A percentile compares a stretch with the other conserved stretches of the same genome.
These are phyloP conservation scores for Calliscelio sp. DNA, from an alignment of 2,888 invertebrate genomes.

Conservation along the genomic window DNA sequence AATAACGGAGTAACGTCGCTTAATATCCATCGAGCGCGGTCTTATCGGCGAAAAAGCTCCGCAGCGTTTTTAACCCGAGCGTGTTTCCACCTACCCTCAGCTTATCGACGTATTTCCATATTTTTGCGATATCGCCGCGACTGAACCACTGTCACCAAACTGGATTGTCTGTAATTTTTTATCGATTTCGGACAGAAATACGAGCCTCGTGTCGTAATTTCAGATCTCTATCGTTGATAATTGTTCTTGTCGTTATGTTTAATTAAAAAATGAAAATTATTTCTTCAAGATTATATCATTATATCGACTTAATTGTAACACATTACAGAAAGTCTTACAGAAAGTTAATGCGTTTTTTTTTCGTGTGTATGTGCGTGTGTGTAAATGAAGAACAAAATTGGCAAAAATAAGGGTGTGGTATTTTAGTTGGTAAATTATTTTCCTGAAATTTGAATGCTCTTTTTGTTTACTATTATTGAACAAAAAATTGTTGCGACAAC, in stretches of 20 bases:
- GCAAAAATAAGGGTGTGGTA: too few relatives aligned
- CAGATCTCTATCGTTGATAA: neutral
- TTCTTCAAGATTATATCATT: too few relatives aligned
- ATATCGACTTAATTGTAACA: too few relatives aligned
- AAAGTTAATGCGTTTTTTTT: too few relatives aligned
- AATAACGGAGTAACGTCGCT: conserved; percentile 56
- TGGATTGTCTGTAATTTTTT: conserved; percentile 34
- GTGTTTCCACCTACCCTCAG: conserved; percentile 49
- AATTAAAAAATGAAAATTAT: neutral
- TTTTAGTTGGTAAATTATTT: too few relatives aligned
- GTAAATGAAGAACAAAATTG: too few relatives aligned
- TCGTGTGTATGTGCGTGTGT: too few relatives aligned
- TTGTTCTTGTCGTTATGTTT: neutral
- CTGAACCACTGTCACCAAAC: conserved; percentile 45
- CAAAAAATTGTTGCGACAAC: too few relatives aligned
- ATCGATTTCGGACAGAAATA: conserved; percentile 30
- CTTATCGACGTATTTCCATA: conserved; percentile 76
- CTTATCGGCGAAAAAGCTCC: conserved; percentile 58
- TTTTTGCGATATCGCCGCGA: conserved; percentile 75
- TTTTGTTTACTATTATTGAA: too few relatives aligned
- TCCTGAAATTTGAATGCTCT: too few relatives aligned
- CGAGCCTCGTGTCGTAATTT: neutral
- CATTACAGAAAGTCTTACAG: too few relatives aligned
- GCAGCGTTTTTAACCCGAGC: conserved; percentile 45
- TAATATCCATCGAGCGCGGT: conserved; percentile 52